These are phyloP conservation scores for Rosalia funebris DNA, from an alignment of 2,888 invertebrate species.

Conservation along the genomic window DNA sequence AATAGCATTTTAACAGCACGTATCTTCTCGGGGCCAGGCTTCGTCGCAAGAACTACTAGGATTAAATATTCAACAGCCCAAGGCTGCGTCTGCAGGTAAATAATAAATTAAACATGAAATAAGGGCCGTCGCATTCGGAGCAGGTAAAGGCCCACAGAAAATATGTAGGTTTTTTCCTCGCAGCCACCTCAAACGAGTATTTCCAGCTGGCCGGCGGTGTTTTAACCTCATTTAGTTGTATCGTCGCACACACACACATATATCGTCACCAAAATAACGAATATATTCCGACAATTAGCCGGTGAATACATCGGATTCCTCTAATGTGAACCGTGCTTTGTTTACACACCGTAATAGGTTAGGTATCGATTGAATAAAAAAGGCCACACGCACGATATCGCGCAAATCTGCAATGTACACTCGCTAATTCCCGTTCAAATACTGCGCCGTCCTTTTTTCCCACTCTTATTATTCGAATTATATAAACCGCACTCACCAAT, in stretches of 20 bases:
- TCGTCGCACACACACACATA: conserved; percentile 8
- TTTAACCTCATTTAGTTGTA: conserved; percentile 26
- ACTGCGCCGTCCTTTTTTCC: conserved; percentile 6
- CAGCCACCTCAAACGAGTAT: conserved; percentile 26
- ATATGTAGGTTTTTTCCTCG: conserved; percentile 15
- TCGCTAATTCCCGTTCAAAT: no score
- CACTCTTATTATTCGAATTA: conserved; percentile 3
- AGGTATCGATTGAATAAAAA: conserved; percentile 26
- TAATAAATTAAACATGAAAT: conserved; percentile 30
- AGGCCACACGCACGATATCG: not conserved
- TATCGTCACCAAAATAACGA: conserved; percentile 26
- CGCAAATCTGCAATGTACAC: no score
- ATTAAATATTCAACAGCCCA: conserved; percentile 13
- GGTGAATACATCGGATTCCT: conserved; percentile 20
- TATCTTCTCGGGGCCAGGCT: not conserved
- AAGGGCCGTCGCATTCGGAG: conserved; percentile 13
- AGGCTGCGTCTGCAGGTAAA: conserved; percentile 29
- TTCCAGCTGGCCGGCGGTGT: conserved; percentile 24
- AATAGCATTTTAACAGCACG: conserved; percentile 20
- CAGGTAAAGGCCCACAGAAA: no score
- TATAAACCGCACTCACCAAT: conserved; percentile 28
- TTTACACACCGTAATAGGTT: not conserved
- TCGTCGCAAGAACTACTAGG: not conserved
- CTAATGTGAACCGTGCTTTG: conserved; percentile 29
- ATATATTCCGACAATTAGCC: conserved; percentile 26